phyloP scores from a whole-genome alignment of 2,888 invertebrate genomes.

The Linnaemya tessellans region DNA sequence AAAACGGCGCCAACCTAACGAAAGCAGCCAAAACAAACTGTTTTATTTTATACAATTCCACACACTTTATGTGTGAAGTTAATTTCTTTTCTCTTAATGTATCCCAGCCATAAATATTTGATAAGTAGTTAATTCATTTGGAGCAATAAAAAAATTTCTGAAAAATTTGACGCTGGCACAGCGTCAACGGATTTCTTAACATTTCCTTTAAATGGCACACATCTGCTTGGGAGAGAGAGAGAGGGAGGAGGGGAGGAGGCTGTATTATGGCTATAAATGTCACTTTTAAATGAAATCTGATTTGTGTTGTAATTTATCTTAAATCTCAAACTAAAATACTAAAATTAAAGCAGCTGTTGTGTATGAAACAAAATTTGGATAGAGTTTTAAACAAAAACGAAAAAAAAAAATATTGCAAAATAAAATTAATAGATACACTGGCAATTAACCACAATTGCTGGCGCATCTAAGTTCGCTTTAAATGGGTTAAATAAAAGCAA shows the following conservation, averaged over 20 bases:
- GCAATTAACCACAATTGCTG: constrained; percentile 47
- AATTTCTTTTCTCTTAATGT: no score
- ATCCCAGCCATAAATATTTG: no score
- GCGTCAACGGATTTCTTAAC: not conserved
- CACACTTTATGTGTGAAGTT: no score
- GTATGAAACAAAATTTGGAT: not conserved
- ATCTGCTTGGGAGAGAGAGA: no score
- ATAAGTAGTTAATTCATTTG: no score
- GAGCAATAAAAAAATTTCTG: no score
- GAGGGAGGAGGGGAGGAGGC: no score
- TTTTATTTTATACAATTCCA: no score
- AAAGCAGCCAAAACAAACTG: no score
- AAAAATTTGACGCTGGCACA: no score
- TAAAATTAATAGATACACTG: constrained; percentile 1
- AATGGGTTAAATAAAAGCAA: constrained; percentile 48
- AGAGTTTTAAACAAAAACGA: not conserved
- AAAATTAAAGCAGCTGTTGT: not conserved
- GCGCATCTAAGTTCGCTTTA: constrained; percentile 56
- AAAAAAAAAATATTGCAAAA: constrained; percentile 38
- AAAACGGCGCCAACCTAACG: no score
- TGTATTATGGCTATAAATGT: not conserved
- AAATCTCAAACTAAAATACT: not conserved
- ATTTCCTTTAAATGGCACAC: not conserved
- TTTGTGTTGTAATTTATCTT: not conserved
- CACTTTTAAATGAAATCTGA: not conserved